phyloP scores from a whole-genome alignment of 2,797 vertebrate species.

The Apodemus agrarius region DNA sequence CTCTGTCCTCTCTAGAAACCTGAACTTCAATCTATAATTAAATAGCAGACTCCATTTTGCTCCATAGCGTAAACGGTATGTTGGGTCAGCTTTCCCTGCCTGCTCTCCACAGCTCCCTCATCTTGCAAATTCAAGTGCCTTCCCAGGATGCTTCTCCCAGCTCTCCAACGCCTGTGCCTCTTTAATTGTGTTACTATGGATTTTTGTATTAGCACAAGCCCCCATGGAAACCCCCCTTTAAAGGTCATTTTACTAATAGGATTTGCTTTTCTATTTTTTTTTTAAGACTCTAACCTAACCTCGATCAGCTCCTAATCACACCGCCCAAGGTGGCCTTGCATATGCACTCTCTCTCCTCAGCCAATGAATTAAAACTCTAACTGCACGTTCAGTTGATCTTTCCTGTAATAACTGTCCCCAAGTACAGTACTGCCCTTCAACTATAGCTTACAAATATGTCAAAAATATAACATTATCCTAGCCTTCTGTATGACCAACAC shows the following conservation, averaged over 20 bases:
- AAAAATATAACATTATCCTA: background rate
- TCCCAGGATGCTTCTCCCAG: background rate
- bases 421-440: background rate
- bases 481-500: background rate
- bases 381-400: background rate
- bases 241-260: conserved; percentile 52
- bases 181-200: conserved; percentile 46
- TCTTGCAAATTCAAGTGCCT: background rate
- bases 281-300: background rate
- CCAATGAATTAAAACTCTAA: background rate
- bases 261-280: background rate
- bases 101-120: background rate
- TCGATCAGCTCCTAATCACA: background rate
- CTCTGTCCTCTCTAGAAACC: conserved; percentile 29
- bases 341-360: background rate
- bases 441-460: background rate
- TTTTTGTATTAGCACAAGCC: conserved; percentile 10
- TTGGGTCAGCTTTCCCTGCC: background rate
- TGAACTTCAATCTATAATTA: conserved; percentile 28
- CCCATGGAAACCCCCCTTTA: background rate
- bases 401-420: background rate
- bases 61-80: background rate
- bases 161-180: background rate
- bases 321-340: background rate
- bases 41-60: background rate